Evolutionary conservation across 2,113 vertebrate genomes (phyloP), one percentile per base, ranked within the genome.

Genomic region (Antigone vipio): DNA sequence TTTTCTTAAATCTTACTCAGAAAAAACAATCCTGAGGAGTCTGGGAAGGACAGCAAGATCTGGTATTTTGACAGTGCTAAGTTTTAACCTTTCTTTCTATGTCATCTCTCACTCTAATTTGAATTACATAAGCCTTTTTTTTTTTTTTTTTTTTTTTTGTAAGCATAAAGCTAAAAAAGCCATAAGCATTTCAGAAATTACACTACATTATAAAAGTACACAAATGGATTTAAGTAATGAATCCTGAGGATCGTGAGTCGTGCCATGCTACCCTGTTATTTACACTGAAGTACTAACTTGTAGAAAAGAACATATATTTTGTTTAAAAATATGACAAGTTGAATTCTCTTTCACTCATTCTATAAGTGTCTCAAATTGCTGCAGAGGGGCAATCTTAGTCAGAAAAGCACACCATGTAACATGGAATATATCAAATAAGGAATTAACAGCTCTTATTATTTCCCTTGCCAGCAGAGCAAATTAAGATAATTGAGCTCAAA

Each of bases 401-500:
- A 91, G 77, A 87, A 88, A 82, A 95, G 42, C 58, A 87, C 38
- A 53, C 18, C 64, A 38, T 2, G 14, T 80, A 78, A 62, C 23
- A 82, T 11, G 9, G 38, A 87, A 91, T 85, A 66, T 32, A 91
- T 79, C 66, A 96, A 96, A 95, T 66, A 95, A 82, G 18, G 58
- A 85, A 92, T 92, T 93, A 96, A 80, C 58, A 83, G 55, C 32
- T 89, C 87, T 77, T 92, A 76, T 56, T 79, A 44, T 14, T 62
- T 93, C 67, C 42, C 55, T 56, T 92, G 91, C 66, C 87, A 93
- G 74, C 18, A 88, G 62, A 95, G 73, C 55, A 91, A 96, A 94
- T 97, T 88, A 97, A 89, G 84, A 89, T 85, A 93, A 89, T 89
- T 92, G 67, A 88, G 73, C 69, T 73, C 71, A 81, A 92, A 89